A percentile compares a stretch with the other conserved stretches of the same genome.
Conservation (phyloP, 2,888 invertebrate genomes). For the Ophraella communa region DNA sequence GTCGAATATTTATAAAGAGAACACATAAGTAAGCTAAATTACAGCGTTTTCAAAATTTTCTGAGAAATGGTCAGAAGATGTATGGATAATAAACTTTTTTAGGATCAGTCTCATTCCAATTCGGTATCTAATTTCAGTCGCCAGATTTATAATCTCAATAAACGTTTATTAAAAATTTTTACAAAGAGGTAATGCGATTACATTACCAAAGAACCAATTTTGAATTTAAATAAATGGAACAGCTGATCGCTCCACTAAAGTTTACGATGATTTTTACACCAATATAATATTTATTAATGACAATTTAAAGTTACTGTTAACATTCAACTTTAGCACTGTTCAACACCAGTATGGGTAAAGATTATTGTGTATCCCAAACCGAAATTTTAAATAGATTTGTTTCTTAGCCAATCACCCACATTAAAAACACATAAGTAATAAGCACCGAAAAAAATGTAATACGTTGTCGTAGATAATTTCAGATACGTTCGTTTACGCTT, state of each 20-base stretch:
- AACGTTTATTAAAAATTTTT: constrained; percentile 22
- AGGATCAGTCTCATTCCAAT: constrained; percentile 80
- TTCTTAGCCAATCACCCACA: background rate
- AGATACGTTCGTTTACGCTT: background rate
- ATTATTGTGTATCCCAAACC: background rate
- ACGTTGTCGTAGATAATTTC: background rate
- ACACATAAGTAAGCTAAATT: constrained; percentile 18
- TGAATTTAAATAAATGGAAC: background rate
- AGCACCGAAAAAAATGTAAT: too few species aligned
- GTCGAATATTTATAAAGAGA: constrained; percentile 33
- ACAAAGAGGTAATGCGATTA: constrained; percentile 21
- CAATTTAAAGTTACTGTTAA: background rate
- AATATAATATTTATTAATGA: background rate
- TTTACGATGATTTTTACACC: background rate
- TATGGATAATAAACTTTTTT: constrained; percentile 77
- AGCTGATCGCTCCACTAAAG: background rate
- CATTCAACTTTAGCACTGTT: background rate
- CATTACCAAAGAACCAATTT: constrained; percentile 25
- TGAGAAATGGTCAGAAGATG: constrained; percentile 80
- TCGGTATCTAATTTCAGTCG: constrained; percentile 67
- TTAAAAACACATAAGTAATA: too few species aligned
- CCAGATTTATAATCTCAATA: constrained; percentile 60
- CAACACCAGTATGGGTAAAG: background rate
- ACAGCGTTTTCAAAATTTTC: constrained; percentile 47
- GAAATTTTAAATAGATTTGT: background rate